Base-by-base conservation (phyloP, 2,113 vertebrate species). In the Tenebrosternarchus preto region DNA sequence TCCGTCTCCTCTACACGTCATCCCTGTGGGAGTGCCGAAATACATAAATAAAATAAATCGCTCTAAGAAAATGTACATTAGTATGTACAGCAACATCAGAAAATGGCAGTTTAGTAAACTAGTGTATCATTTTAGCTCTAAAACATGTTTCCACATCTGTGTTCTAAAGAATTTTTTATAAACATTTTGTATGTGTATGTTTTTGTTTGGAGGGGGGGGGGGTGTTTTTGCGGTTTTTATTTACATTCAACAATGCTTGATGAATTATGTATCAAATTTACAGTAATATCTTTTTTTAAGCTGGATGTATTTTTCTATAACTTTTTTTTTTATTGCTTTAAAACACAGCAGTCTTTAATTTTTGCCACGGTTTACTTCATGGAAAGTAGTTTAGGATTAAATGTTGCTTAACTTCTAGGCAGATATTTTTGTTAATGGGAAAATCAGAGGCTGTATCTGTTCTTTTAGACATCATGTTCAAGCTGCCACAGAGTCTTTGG, bases 241-340 rank as follows among this genome's bases (percentile, higher is more conserved):
- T 57, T 77, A 27, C 5, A 31, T n/a, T 56, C 12, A 77, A 22
- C 20, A n/a, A 20, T 22, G 4, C 6, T 76, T 76, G 36, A 11
- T 50, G 17, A 8, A 25, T 64, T 50, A 46, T 73, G 57, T 15
- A 9, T 73, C 71, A 33, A 7, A 43, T 31, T 76, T 22, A 20
- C 24, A 77, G 27, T 20, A 53, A 5, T 64, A 2, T 31, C 43
- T 43, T 56, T 50, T 53, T 24, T 33, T 66, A 56, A 56, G 55
- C 6, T 11, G 36, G 33, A 56, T 77, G 22, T 77, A 68, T 77
- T 9, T 68, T 57, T 57, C 33, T 67, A 9, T n/a, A 36, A 55
- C 16, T 9, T 68, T 24, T 24, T 22, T 5, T n/a, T n/a, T 1
- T 53, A 50, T 66, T 22, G 31, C 20, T 46, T 76, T 63, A 27